Conservation (phyloP, 2,888 invertebrate genomes). For the Drosophila mayaguana region DNA sequence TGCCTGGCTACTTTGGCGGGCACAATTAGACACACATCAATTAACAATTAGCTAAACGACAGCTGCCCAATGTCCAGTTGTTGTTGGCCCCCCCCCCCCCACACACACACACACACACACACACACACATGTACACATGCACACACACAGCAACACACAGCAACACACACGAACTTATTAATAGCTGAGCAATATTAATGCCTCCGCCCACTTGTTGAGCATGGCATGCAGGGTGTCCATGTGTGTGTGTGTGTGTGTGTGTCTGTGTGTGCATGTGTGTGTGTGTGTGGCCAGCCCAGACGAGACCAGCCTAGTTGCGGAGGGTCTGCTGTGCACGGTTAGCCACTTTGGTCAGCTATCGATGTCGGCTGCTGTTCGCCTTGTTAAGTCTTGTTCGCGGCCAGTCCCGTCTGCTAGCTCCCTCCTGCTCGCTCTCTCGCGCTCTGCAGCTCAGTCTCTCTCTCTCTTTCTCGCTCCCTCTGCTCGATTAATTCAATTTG, state of each 20-base stretch:
- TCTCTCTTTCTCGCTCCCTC: background rate
- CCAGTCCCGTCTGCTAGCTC: conserved; percentile 5
- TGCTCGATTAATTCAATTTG: conserved; percentile 73
- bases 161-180: conserved; percentile 51
- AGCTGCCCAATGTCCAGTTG: conserved; percentile 59
- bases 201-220: conserved; percentile 47
- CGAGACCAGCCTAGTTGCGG: conserved; percentile 1
- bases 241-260: background rate
- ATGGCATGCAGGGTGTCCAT: background rate
- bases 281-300: background rate
- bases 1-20: conserved; percentile 80
- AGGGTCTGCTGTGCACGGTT: conserved; percentile 22
- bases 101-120: conserved; percentile 26
- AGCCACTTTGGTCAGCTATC: conserved; percentile 74
- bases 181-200: conserved; percentile 47
- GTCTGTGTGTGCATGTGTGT: too few species aligned
- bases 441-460: background rate
- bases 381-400: conserved; percentile 10
- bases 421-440: background rate
- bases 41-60: conserved; percentile 81
- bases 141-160: background rate
- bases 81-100: conserved; percentile 9
- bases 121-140: conserved; percentile 8
- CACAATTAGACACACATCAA: conserved; percentile 84
- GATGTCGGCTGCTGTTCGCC: conserved; percentile 46